These are phyloP conservation scores for Eupsilia transversa DNA, from an alignment of 2,888 invertebrate species.

Conservation along the genomic window DNA sequence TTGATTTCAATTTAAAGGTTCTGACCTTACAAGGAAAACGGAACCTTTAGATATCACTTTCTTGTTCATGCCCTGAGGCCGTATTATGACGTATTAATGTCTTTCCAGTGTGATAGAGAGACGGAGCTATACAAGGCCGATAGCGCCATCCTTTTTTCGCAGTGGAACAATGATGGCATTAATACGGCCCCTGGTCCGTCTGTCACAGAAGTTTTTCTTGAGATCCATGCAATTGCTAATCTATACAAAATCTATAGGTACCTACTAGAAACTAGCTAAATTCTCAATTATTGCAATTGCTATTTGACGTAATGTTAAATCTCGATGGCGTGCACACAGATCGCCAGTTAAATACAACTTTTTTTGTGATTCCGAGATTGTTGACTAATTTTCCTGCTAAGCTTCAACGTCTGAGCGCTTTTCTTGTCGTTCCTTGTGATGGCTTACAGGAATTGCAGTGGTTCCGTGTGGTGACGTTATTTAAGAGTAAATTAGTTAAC, in stretches of 20 bases:
- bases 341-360: neutral
- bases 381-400: neutral
- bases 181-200: too few species aligned
- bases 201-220: neutral
- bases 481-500: too few species aligned
- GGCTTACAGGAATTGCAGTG: neutral
- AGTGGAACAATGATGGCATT: too few species aligned
- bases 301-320: neutral
- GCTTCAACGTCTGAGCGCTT: neutral
- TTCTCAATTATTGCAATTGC: too few species aligned
- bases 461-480: too few species aligned
- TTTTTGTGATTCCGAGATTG: neutral
- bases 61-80: too few species aligned
- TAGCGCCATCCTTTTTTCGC: too few species aligned
- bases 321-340: neutral
- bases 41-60: neutral
- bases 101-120: too few species aligned
- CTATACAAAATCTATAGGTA: too few species aligned
- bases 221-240: neutral
- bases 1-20: neutral
- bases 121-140: too few species aligned
- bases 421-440: neutral
- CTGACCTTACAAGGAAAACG: neutral
- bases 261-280: too few species aligned
- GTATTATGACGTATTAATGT: too few species aligned